These are phyloP conservation scores for Enteromius viviparus DNA, from an alignment of 2,797 vertebrate genomes.

Conservation along the genomic window DNA sequence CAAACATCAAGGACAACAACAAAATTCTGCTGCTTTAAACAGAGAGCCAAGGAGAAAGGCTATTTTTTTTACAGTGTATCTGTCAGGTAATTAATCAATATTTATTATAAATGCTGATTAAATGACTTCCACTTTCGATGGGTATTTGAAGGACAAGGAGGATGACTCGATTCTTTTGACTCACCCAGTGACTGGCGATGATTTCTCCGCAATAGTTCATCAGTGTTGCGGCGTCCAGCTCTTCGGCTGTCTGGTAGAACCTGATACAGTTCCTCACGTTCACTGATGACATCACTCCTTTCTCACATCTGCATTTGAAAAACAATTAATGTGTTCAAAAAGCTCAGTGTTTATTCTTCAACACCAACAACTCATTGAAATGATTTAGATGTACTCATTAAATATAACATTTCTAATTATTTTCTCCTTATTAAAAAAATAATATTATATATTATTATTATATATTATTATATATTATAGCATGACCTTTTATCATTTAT, in stretches of 20 bases:
- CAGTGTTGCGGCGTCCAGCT: constrained; percentile 88
- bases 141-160: neutral
- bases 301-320: constrained; percentile 86
- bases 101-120: neutral
- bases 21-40: constrained; percentile 16
- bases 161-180: constrained; percentile 53
- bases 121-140: neutral
- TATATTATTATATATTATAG: too few relatives aligned
- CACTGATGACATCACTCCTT: constrained; percentile 97
- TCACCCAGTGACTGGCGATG: constrained; percentile 98
- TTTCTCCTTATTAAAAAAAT: constrained; percentile 1
- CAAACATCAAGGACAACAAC: constrained; percentile 16
- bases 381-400: neutral
- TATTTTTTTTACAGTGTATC: neutral
- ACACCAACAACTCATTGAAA: neutral
- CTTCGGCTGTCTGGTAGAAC: constrained; percentile 98
- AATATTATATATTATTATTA: too few relatives aligned
- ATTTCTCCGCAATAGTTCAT: constrained; percentile 99
- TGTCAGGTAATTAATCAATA: neutral
- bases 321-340: neutral
- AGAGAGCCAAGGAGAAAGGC: neutral
- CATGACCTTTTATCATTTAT: neutral
- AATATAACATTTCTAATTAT: neutral
- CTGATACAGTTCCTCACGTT: constrained; percentile 98
- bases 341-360: neutral